Percentiles rank a stretch among this genome's conserved stretches.
phyloP scores from a whole-genome alignment of 1,140 invertebrate genomes.

The Pachyrhynchus sulphureomaculatus region DNA sequence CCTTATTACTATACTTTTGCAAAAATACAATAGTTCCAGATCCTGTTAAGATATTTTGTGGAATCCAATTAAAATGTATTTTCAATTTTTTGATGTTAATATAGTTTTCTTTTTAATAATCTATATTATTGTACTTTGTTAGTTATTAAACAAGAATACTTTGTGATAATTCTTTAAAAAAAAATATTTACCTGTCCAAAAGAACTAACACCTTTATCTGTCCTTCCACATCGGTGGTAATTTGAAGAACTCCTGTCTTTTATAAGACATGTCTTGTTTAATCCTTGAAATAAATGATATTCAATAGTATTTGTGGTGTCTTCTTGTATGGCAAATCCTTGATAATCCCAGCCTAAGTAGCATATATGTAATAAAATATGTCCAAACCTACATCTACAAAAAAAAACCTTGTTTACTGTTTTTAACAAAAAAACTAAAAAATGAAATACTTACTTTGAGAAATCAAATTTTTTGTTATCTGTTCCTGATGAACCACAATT shows the following conservation, averaged over 20 bases:
- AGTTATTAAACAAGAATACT: too few relatives aligned
- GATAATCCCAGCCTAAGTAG: conserved; percentile 95
- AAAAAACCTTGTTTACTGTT: background rate
- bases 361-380: conserved; percentile 85
- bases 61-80: too few relatives aligned
- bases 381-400: conserved; percentile 66
- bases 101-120: too few relatives aligned
- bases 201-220: conserved; percentile 97
- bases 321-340: conserved; percentile 86
- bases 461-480: conserved; percentile 56
- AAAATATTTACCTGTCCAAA: conserved; percentile 71
- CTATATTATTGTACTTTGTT: too few relatives aligned
- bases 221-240: conserved; percentile 93
- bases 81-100: too few relatives aligned
- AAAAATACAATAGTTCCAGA: too few relatives aligned
- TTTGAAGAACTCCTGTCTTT: conserved; percentile 77
- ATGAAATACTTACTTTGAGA: conserved; percentile 58
- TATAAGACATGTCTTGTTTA: conserved; percentile 80
- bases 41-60: too few relatives aligned
- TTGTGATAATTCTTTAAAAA: too few relatives aligned
- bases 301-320: conserved; percentile 85
- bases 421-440: conserved; percentile 17
- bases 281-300: conserved; percentile 78
- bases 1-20: too few relatives aligned
- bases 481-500: conserved; percentile 35